These are phyloP conservation scores for Metellina segmentata DNA, from an alignment of 2,888 invertebrate genomes.

Conservation along the genomic window DNA sequence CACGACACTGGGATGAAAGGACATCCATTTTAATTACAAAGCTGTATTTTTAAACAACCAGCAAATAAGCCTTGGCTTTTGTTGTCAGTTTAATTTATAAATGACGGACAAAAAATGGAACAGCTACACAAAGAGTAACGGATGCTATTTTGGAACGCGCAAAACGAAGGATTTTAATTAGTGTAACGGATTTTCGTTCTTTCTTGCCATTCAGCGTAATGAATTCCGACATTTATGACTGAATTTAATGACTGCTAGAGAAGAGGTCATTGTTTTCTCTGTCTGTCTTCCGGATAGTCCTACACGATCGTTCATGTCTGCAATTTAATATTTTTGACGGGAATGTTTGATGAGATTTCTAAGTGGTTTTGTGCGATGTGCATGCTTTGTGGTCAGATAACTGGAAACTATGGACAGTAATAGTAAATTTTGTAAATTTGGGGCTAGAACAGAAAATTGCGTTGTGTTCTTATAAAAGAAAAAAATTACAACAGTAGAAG, in stretches of 20 bases:
- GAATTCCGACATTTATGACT: slow-evolving; percentile 42
- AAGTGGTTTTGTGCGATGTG: no score
- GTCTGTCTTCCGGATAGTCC: background rate
- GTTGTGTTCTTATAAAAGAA: no score
- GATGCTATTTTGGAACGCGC: slow-evolving; percentile 16
- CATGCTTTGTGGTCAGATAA: no score
- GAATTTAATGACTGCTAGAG: slow-evolving; percentile 24
- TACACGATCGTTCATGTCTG: background rate
- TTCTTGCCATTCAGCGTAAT: slow-evolving; percentile 8
- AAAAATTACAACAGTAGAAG: no score
- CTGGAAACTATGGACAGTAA: no score
- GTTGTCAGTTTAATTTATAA: slow-evolving; percentile 8
- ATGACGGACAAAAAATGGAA: slow-evolving; percentile 15
- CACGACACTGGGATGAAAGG: background rate
- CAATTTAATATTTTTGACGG: background rate
- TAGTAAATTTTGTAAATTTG: no score
- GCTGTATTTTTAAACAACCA: slow-evolving; percentile 1
- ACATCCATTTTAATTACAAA: slow-evolving; percentile 43
- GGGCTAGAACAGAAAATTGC: no score
- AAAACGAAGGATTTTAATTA: slow-evolving; percentile 33
- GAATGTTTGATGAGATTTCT: background rate
- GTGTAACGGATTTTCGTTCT: background rate
- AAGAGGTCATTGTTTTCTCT: slow-evolving; percentile 43
- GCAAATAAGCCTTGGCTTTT: background rate
- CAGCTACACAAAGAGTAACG: background rate